A percentile compares a stretch with the other conserved stretches of the same genome.
Conservation (phyloP, 92 coral and sea anemone genomes). For the Phenganax marumi region DNA sequence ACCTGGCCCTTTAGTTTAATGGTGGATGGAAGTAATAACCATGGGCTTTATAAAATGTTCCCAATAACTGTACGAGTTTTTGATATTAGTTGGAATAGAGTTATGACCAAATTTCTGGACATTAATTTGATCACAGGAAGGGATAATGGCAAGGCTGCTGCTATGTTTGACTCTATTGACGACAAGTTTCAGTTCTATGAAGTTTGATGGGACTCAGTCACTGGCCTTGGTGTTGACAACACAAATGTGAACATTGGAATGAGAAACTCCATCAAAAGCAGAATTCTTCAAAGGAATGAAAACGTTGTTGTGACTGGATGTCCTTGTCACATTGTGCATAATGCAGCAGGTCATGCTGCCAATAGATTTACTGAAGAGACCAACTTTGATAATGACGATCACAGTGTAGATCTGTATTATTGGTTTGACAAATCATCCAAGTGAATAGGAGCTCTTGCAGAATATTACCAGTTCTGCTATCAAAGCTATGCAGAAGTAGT, state of each 20-base stretch:
- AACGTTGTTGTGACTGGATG: conserved; percentile 57
- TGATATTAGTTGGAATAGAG: conserved; percentile 56
- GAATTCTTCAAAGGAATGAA: conserved; percentile 49
- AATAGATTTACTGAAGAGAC: conserved; percentile 55
- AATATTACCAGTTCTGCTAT: conserved; percentile 57
- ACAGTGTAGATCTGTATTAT: conserved; percentile 55
- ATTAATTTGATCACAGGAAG: conserved; percentile 50
- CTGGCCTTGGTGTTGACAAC: conserved; percentile 63
- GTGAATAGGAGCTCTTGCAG: conserved; percentile 53
- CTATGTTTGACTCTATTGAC: conserved; percentile 56
- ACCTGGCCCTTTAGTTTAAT: conserved; percentile 56
- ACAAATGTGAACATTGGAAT: conserved; percentile 64
- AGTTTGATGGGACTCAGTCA: conserved; percentile 51
- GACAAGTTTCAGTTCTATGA: conserved; percentile 36
- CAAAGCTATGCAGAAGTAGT: conserved; percentile 55
- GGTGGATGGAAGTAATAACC: conserved; percentile 63
- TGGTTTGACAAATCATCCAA: conserved; percentile 64
- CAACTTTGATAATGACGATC: conserved; percentile 60
- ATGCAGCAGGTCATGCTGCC: conserved; percentile 61
- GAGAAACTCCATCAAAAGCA: conserved; percentile 55
- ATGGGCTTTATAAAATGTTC: conserved; percentile 58
- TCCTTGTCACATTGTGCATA: conserved; percentile 63
- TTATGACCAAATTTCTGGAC: conserved; percentile 56
- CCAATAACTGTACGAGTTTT: conserved; percentile 53
- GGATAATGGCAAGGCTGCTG: conserved; percentile 49